Percentiles rank a stretch among this genome's conserved stretches.
Evolutionary conservation across 1,140 invertebrate genomes (phyloP).

Genomic region (Drosophila prosaltans): DNA sequence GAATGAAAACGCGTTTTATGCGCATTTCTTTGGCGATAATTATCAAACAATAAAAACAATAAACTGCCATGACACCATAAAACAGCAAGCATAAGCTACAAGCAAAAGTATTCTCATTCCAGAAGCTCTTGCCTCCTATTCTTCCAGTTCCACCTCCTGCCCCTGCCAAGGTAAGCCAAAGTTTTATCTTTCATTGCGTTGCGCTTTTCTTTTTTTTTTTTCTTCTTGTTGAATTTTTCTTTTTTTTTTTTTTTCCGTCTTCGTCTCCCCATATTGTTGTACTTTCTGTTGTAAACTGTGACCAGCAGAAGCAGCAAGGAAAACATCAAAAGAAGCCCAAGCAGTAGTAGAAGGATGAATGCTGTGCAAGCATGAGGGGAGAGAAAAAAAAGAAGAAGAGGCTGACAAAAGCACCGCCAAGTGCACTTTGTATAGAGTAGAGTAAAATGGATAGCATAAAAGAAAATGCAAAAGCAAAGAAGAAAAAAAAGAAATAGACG

Average conservation of each 20-base stretch:
- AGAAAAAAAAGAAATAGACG: background rate
- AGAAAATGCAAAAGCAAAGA: slow-evolving; percentile 46
- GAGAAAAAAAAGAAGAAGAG: slow-evolving; percentile 4
- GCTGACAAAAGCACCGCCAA: slow-evolving; percentile 65
- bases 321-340: slow-evolving; percentile 65
- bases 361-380: background rate
- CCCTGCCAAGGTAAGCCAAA: slow-evolving; percentile 61
- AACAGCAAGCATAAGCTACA: slow-evolving; percentile 5
- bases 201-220: slow-evolving; percentile 30
- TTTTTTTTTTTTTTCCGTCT: slow-evolving; percentile 19
- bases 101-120: slow-evolving; percentile 29
- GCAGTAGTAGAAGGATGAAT: slow-evolving; percentile 7
- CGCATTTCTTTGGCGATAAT: slow-evolving; percentile 59
- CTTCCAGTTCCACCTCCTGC: background rate
- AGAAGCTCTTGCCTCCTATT: background rate
- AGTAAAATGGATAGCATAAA: slow-evolving; percentile 66
- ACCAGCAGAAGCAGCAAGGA: slow-evolving; percentile 67
- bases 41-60: slow-evolving; percentile 80
- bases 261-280: slow-evolving; percentile 24
- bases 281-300: slow-evolving; percentile 49
- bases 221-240: slow-evolving; percentile 26
- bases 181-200: slow-evolving; percentile 62
- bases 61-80: slow-evolving; percentile 74
- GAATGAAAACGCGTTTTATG: slow-evolving; percentile 41
- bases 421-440: slow-evolving; percentile 72